Evolutionary conservation across 2,888 invertebrate species (phyloP).

Genomic region (Melanargia galathea): DNA sequence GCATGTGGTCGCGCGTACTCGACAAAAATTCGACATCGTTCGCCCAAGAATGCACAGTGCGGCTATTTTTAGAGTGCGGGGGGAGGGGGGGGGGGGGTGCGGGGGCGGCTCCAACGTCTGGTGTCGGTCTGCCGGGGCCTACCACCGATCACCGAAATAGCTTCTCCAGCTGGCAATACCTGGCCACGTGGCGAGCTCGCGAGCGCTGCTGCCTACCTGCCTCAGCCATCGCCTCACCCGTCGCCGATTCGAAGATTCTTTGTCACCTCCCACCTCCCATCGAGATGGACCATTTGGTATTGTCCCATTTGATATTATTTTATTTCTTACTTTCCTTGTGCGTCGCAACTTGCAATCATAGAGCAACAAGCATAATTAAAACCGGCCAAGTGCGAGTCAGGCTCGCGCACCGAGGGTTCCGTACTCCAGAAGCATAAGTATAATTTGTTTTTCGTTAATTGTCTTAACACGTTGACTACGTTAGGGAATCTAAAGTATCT

Average conservation of each 20-base stretch:
- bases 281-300: not conserved
- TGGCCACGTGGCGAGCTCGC: slow-evolving; percentile 73
- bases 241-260: not conserved
- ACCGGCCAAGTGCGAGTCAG: too few relatives aligned
- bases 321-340: too few relatives aligned
- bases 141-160: slow-evolving; percentile 82
- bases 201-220: slow-evolving; percentile 42
- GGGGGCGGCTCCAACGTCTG: slow-evolving; percentile 82
- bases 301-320: not conserved
- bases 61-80: slow-evolving; percentile 77
- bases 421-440: too few relatives aligned
- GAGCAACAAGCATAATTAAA: too few relatives aligned
- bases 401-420: too few relatives aligned
- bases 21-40: slow-evolving; percentile 82
- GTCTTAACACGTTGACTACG: too few relatives aligned
- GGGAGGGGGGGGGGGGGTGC: slow-evolving; percentile 82
- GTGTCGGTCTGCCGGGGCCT: slow-evolving; percentile 84
- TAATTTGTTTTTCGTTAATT: too few relatives aligned
- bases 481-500: too few relatives aligned
- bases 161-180: slow-evolving; percentile 80
- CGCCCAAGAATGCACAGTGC: slow-evolving; percentile 81
- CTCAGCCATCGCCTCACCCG: slow-evolving; percentile 11
- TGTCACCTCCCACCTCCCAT: not conserved
- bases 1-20: slow-evolving; percentile 81
- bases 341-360: not conserved